Conservation (phyloP, 2,113 vertebrate species). For the Dolichallabes microphthalmus region DNA sequence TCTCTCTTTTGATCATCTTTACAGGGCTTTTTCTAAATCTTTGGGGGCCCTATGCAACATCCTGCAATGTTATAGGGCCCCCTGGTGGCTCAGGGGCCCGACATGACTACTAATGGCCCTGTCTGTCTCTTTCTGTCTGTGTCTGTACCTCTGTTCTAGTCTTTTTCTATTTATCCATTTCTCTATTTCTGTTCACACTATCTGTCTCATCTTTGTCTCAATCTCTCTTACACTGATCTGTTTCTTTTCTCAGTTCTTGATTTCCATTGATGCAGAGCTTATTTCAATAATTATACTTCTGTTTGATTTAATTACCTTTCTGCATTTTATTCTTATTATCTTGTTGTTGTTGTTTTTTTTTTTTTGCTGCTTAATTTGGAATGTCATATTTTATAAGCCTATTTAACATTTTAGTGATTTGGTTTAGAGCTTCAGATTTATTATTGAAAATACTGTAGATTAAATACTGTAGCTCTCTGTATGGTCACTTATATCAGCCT, state of each 20-base stretch:
- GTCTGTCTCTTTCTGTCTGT: background rate
- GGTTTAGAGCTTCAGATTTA: background rate
- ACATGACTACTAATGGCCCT: background rate
- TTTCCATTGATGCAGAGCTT: background rate
- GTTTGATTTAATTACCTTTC: background rate
- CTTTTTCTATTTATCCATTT: background rate
- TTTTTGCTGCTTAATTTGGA: background rate
- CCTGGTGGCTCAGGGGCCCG: slow-evolving; percentile 5
- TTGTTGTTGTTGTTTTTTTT: too few relatives aligned
- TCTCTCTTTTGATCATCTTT: background rate
- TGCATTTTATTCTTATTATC: background rate
- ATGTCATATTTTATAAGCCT: background rate
- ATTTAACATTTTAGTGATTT: slow-evolving; percentile 5
- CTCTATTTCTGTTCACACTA: background rate
- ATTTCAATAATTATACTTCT: background rate
- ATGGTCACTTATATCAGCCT: background rate
- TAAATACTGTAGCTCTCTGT: background rate
- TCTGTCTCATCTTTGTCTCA: background rate
- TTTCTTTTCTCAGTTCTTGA: background rate
- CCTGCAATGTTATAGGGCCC: background rate
- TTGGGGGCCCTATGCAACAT: background rate
- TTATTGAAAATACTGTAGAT: background rate
- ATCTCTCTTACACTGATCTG: background rate
- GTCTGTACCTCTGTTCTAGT: background rate
- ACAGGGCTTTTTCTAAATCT: background rate